Base-by-base conservation (phyloP, 53 echinoderm and acorn worm species). In the Astropecten irregularis region DNA sequence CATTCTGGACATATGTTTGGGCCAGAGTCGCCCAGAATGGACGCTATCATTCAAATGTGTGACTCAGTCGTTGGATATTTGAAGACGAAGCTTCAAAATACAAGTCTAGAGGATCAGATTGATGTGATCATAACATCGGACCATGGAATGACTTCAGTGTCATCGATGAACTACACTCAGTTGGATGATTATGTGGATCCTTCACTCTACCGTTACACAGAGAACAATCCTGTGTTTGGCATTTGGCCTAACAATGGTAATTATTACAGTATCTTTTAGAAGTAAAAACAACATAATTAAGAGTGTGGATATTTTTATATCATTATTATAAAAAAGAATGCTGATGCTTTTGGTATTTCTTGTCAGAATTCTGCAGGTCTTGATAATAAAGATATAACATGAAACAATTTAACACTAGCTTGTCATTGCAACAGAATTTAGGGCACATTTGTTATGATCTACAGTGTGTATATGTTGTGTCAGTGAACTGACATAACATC, bases 1-100 rank as follows among this genome's bases (percentile, higher is more conserved):
- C 93, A 91, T 81, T 89, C 96, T 0, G 93, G 93, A n/a, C 96
- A 96, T 71, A 34, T 50, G 2, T 70, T 72, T 52, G 96, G 96
- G 4, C 96, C 96, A 4, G 85, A 90, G 18, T 89, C 89, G 1
- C 82, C 40, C 3, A 33, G 82, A 37, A 72, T 94, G 65, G 26
- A 76, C 20, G 48, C 60, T 3, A 69, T 89, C 1, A 73, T 96
- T 0, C 74, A 68, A 28, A 87, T 84, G 85, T 91, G 91, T 38
- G 96, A 96, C 27, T 9, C 21, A 13, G 76, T 81, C 4, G 81
- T 86, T 22, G 93, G 92, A 13, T 91, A 96, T 64, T 76, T 96
- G 15, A 77, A 93, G 22, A 23, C 82, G 7, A 57, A 83, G 18
- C 68, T 96, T 3, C 52, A 86, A 61, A 71, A 87, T 44, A 81